These are phyloP conservation scores for Nyctibius bracteatus DNA, from an alignment of 2,113 vertebrate species.

Conservation along the genomic window DNA sequence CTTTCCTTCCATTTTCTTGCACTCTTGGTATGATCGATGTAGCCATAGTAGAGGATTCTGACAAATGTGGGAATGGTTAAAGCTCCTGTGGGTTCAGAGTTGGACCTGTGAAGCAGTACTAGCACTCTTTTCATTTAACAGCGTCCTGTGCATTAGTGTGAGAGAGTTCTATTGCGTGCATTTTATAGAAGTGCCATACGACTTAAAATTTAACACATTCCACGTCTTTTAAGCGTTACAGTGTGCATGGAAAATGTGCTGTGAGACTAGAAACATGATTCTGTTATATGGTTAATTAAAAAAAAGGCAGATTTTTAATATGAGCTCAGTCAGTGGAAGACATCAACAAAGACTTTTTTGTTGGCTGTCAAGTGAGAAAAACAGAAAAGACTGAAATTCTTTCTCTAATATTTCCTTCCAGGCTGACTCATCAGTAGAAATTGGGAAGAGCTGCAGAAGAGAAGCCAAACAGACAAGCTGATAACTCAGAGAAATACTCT, in stretches of 20 bases:
- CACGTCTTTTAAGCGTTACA: slow-evolving; percentile 9
- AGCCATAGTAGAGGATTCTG: neutral
- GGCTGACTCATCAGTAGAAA: slow-evolving; percentile 92
- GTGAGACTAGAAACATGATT: slow-evolving; percentile 31
- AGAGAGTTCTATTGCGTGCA: neutral
- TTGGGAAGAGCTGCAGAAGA: slow-evolving; percentile 85
- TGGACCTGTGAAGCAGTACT: neutral
- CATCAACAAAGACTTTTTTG: slow-evolving; percentile 78
- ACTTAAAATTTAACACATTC: slow-evolving; percentile 37
- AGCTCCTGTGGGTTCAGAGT: neutral
- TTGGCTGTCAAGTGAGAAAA: slow-evolving; percentile 81
- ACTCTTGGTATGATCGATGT: neutral
- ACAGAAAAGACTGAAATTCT: slow-evolving; percentile 77
- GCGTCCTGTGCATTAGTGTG: neutral
- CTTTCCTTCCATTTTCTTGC: neutral
- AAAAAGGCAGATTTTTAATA: slow-evolving; percentile 62
- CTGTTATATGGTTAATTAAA: slow-evolving; percentile 59
- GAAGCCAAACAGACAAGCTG: slow-evolving; percentile 76
- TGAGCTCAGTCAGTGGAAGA: slow-evolving; percentile 65
- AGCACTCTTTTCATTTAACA: neutral
- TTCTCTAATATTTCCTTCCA: slow-evolving; percentile 89
- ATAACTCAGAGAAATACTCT: slow-evolving; percentile 81
- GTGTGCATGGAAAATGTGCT: slow-evolving; percentile 34
- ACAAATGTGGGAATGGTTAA: neutral
- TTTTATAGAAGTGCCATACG: neutral